Evolutionary conservation across 2,888 invertebrate genomes (phyloP).

Genomic region (Sinohyriopsis cumingii): DNA sequence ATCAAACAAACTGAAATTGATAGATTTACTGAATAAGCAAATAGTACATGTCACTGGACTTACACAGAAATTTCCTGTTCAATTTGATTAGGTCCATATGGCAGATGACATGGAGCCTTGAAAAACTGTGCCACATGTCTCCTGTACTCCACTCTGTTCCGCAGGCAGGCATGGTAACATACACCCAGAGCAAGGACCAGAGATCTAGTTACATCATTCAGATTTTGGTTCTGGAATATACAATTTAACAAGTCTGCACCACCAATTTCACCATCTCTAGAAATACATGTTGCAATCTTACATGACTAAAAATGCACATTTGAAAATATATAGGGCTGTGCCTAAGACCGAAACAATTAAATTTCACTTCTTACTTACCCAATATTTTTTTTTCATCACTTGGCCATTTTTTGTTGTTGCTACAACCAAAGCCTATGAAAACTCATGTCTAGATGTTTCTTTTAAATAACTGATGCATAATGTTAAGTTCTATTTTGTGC

Average conservation of each 20-base stretch:
- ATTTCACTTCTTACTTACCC: no score
- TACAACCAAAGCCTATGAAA: no score
- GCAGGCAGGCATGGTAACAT: constrained; percentile 50
- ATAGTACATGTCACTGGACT: background rate
- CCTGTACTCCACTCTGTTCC: constrained; percentile 38
- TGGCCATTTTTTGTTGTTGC: no score
- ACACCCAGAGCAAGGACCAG: constrained; percentile 54
- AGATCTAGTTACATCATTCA: constrained; percentile 8
- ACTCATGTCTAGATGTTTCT: no score
- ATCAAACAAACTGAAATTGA: background rate
- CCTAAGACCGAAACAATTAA: no score
- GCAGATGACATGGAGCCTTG: constrained; percentile 24
- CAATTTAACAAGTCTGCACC: no score
- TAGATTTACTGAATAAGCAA: background rate
- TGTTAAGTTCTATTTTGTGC: no score
- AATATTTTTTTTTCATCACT: no score
- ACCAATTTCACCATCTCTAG: background rate
- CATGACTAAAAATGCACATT: no score
- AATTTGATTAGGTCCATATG: constrained; percentile 28
- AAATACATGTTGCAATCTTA: background rate
- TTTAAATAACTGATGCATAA: no score
- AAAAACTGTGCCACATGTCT: constrained; percentile 36
- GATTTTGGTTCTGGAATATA: background rate
- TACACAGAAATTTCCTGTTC: constrained; percentile 10
- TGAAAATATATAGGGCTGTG: no score